Evolutionary conservation across 2,113 vertebrate genomes (phyloP).

Genomic region (Rutilus rutilus): DNA sequence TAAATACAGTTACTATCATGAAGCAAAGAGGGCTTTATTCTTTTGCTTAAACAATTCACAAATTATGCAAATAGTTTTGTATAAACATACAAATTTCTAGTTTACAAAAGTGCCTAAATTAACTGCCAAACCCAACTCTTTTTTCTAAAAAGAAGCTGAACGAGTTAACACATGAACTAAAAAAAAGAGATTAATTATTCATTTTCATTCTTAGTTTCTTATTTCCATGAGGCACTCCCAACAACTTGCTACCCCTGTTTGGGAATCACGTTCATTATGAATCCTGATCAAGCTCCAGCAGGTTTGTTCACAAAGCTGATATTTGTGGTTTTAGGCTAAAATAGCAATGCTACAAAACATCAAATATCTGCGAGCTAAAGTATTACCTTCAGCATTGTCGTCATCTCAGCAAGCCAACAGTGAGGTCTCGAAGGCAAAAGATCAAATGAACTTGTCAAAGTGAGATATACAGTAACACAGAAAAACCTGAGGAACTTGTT

Average conservation of each 20-base stretch:
- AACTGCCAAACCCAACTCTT: neutral
- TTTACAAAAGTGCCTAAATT: neutral
- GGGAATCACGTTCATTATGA: neutral
- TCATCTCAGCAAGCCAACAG: slow-evolving; percentile 10
- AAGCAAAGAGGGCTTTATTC: no score
- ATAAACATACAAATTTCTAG: neutral
- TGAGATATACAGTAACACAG: neutral
- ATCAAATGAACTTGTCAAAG: neutral
- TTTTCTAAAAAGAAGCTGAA: neutral
- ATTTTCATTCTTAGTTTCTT: no score
- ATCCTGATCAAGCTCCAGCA: neutral
- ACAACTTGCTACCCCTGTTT: neutral
- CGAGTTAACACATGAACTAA: neutral
- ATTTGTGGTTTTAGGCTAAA: neutral
- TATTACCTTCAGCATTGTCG: slow-evolving; percentile 20
- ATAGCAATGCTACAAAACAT: neutral
- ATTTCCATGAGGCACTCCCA: neutral
- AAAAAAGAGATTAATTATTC: neutral
- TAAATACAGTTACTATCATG: no score
- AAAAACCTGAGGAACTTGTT: slow-evolving; percentile 6
- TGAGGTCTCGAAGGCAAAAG: neutral
- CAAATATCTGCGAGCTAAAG: neutral
- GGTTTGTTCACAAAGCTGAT: neutral
- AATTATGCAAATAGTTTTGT: neutral
- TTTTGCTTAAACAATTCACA: no score